Evolutionary conservation across 23 tunicate genomes (phyloP), one percentile per base, ranked within the genome.

Genomic region (Halocynthia aurantium): DNA sequence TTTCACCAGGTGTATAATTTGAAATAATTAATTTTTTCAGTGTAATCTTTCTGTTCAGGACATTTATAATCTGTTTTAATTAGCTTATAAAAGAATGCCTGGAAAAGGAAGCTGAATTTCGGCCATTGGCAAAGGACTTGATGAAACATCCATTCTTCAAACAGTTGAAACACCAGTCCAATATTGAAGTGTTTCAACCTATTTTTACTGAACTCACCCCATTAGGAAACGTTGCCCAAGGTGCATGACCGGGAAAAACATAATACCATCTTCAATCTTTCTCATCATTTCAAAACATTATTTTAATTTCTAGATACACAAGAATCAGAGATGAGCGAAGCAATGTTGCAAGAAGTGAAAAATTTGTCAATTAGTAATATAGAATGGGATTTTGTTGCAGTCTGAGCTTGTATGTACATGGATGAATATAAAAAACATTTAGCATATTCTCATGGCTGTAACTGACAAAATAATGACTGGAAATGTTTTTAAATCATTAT

Each of bases 61-160:
- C 44, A 31, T 31, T 31, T 31, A 31, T 0, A 31, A 31, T 31
- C 44, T 51, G 31, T 68, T 68, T 68, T 22, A 68, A n/a, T 4
- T 68, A 88, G 88, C 75, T 88, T 58, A 84, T 80, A 21, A 70
- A 70, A n/a, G 61, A 51, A 51, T 83, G 95, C 53, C 77, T 88
- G 19, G 75, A 86, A 50, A 53, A 71, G 8, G 78, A 88, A 0
- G 82, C 95, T 5, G 57, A 77, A 6, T 52, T 51, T 7, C 71
- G 95, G 19, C 83, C 83, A 50, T 73, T 80, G n/a, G 88, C 88
- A n/a, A n/a, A 76, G 15, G 65, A 83, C 60, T 75, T 84, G n/a
- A 62, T 88, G 6, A n/a, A 19, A 49, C 84, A 88, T 61, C 75
- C 82, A 22, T 83, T 88, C 61, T 74, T 87, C 0, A 64, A 61